phyloP scores from a whole-genome alignment of 2,888 invertebrate species.

The Lamellibrachia satsuma region DNA sequence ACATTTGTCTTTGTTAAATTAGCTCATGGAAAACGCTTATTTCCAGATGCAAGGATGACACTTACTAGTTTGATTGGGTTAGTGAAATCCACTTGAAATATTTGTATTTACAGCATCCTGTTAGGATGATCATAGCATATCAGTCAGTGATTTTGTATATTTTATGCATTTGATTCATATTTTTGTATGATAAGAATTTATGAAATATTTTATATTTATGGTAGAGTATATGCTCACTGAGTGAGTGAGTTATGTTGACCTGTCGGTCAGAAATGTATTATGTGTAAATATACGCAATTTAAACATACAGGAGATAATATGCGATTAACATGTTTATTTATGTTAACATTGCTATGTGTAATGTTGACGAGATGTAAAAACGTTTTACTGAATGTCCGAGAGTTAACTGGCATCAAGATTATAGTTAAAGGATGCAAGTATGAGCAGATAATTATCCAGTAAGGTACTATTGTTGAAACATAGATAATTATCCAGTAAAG shows the following conservation, averaged over 20 bases:
- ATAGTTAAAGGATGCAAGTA: background rate
- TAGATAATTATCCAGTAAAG: background rate
- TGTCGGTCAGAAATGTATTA: background rate
- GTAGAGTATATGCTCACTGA: background rate
- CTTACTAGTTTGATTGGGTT: background rate
- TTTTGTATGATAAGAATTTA: slow-evolving; percentile 13
- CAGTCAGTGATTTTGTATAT: slow-evolving; percentile 4
- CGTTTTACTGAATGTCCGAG: background rate
- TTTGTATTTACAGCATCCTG: background rate
- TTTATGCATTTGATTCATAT: slow-evolving; percentile 4
- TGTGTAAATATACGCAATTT: background rate
- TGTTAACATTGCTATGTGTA: background rate
- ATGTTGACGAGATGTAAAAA: background rate
- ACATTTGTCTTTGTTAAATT: background rate
- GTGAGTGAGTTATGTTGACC: background rate
- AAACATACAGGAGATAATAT: background rate
- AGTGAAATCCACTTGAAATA: background rate
- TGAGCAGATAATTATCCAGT: too few relatives aligned
- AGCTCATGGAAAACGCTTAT: background rate
- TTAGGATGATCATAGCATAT: background rate
- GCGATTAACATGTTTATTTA: slow-evolving; percentile 17
- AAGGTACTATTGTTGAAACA: background rate
- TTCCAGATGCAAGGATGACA: background rate
- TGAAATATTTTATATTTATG: slow-evolving; percentile 6
- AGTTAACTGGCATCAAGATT: background rate